A percentile compares a stretch with the other conserved stretches of the same genome.
Evolutionary conservation across 1,140 invertebrate genomes (phyloP).

Genomic region (Drosophila serrata): DNA sequence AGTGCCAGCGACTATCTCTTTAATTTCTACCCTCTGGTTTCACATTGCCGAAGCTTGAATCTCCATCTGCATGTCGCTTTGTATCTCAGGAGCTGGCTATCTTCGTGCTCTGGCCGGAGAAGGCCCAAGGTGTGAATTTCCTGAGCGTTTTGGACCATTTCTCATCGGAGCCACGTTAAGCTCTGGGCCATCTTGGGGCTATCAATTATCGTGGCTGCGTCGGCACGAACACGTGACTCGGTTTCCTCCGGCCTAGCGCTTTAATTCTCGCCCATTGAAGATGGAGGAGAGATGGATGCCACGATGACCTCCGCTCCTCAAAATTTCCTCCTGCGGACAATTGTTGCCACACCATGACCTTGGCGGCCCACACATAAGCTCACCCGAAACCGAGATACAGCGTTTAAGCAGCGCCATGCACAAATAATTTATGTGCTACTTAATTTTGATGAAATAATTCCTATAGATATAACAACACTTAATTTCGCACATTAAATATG

Average conservation of each 20-base stretch:
- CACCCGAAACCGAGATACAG: background rate
- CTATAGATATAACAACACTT: constrained; percentile 79
- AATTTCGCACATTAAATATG: constrained; percentile 81
- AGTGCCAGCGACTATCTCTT: background rate
- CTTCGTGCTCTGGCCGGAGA: background rate
- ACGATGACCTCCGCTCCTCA: constrained; percentile 22
- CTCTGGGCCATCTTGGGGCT: constrained; percentile 52
- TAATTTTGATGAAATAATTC: constrained; percentile 82
- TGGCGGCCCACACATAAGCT: constrained; percentile 30
- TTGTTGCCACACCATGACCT: constrained; percentile 50
- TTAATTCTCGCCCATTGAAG: constrained; percentile 23
- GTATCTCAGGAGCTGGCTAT: constrained; percentile 6
- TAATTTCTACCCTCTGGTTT: background rate
- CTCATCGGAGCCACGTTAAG: constrained; percentile 44
- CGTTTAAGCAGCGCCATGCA: constrained; percentile 42
- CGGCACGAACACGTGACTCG: constrained; percentile 51
- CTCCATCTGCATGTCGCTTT: constrained; percentile 1
- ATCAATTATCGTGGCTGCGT: constrained; percentile 54
- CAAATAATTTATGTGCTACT: constrained; percentile 77
- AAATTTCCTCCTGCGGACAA: constrained; percentile 24
- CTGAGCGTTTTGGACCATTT: constrained; percentile 45
- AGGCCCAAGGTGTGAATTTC: constrained; percentile 40
- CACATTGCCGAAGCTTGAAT: no score
- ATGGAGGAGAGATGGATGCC: background rate
- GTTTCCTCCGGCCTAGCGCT: constrained; percentile 22